A percentile compares a stretch with the other conserved stretches of the same genome.
Conservation (phyloP, 2,113 vertebrate genomes). For the Cryptoleucopteryx plumbea region DNA sequence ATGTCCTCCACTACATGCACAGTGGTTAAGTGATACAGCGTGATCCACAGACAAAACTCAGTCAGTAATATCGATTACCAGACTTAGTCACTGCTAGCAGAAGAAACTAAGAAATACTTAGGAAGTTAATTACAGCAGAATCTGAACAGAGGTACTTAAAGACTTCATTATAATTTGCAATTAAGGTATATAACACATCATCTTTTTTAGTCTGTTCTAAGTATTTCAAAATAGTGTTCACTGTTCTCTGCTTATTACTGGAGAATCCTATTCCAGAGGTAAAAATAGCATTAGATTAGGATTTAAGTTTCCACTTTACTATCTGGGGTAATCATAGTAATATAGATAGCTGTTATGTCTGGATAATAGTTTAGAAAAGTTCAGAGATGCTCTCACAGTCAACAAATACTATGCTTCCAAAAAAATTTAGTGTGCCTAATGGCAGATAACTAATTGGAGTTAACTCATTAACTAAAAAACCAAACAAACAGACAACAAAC, state of each 20-base stretch:
- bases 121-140: not conserved
- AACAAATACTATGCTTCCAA: not conserved
- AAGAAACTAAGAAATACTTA: not conserved
- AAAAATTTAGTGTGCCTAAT: not conserved
- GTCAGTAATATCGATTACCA: not conserved
- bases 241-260: not conserved
- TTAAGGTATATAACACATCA: not conserved
- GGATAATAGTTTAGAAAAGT: not conserved
- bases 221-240: not conserved
- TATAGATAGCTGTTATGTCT: not conserved
- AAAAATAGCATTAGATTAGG: not conserved
- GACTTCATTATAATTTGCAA: not conserved
- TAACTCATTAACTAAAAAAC: not conserved
- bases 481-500: not conserved
- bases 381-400: not conserved
- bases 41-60: accelerated
- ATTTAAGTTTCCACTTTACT: not conserved
- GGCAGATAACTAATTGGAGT: not conserved
- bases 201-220: not conserved
- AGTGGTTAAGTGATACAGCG: not conserved
- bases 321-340: not conserved
- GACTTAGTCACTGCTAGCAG: not conserved
- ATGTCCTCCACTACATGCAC: not conserved
- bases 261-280: not conserved
- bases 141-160: not conserved